phyloP scores from a whole-genome alignment of 2,888 invertebrate species.

The Tridacna crocea region DNA sequence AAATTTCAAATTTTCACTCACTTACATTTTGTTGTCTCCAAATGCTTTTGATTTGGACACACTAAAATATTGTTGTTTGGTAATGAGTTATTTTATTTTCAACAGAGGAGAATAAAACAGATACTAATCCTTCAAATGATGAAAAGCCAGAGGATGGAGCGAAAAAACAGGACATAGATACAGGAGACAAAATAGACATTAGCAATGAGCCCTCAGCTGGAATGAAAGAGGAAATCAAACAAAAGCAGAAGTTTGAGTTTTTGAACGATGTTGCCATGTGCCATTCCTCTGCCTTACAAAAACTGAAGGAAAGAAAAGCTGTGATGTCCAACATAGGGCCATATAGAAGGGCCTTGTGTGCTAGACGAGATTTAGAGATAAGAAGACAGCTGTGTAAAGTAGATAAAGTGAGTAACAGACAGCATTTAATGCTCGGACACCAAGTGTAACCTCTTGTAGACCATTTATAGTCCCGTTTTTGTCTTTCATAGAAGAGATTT shows the following conservation, averaged over 20 bases:
- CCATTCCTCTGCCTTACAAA: conserved; percentile 75
- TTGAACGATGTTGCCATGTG: conserved; percentile 79
- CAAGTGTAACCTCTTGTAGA: too few relatives aligned
- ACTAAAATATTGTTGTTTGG: too few relatives aligned
- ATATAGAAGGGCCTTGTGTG: conserved; percentile 91
- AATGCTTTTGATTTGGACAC: too few relatives aligned
- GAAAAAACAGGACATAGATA: background rate
- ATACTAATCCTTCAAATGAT: background rate
- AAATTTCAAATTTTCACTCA: too few relatives aligned
- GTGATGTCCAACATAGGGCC: conserved; percentile 90
- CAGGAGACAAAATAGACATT: background rate
- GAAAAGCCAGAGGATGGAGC: background rate
- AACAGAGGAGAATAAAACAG: background rate
- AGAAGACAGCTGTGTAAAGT: conserved; percentile 85
- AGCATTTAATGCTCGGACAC: too few relatives aligned
- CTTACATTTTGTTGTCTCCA: too few relatives aligned
- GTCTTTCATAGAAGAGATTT: background rate
- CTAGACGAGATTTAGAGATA: conserved; percentile 91
- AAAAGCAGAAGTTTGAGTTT: conserved; percentile 60
- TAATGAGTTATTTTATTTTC: background rate
- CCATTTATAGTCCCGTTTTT: background rate
- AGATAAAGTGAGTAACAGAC: conserved; percentile 70
- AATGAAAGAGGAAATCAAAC: conserved; percentile 15
- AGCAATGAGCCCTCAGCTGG: background rate
- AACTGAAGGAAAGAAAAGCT: conserved; percentile 80